Percentiles rank a stretch among this genome's conserved stretches.
phyloP scores from a whole-genome alignment of 2,113 vertebrate species.

The Acinonyx jubatus region DNA sequence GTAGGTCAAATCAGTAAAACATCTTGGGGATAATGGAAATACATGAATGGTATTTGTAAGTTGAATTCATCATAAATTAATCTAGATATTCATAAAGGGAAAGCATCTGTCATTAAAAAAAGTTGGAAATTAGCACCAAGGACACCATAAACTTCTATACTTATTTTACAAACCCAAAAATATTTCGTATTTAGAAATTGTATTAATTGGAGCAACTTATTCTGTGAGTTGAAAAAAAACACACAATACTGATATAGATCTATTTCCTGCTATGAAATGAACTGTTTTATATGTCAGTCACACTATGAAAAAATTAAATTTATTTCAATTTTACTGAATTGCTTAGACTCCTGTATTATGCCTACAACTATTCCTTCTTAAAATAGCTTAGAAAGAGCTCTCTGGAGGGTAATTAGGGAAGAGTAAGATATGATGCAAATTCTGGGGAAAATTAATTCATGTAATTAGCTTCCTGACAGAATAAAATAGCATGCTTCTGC shows the following conservation, averaged over 20 bases:
- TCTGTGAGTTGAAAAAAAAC: background rate
- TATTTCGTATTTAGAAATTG: background rate
- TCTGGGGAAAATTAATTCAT: background rate
- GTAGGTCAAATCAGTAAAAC: background rate
- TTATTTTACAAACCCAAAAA: background rate
- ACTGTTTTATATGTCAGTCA: background rate
- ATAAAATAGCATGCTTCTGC: background rate
- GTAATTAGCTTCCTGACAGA: conserved; percentile 29
- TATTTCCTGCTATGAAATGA: background rate
- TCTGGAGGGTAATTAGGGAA: background rate
- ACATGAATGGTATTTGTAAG: background rate
- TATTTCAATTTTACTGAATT: background rate
- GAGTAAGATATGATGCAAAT: background rate
- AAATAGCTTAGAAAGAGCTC: background rate
- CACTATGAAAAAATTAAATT: background rate
- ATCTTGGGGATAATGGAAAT: background rate
- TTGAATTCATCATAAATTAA: background rate
- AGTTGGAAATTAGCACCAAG: background rate
- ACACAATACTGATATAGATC: background rate
- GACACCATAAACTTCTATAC: background rate
- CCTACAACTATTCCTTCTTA: background rate
- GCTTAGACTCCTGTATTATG: background rate
- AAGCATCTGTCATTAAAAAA: background rate
- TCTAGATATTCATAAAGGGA: background rate
- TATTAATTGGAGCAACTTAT: background rate